These are phyloP conservation scores for Anolis carolinensis DNA, from an alignment of 2,113 vertebrate genomes.

Conservation along the genomic window DNA sequence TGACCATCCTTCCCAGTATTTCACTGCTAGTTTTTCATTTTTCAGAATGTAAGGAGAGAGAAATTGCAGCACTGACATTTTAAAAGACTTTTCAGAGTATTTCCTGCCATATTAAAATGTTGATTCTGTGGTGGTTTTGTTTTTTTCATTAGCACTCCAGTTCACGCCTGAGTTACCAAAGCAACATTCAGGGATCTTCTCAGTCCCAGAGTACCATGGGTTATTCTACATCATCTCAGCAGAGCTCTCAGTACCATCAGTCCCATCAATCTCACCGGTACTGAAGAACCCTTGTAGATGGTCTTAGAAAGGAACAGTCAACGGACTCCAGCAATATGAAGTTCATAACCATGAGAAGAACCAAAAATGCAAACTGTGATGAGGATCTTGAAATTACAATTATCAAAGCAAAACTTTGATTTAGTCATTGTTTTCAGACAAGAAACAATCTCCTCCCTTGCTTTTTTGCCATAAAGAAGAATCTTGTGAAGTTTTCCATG, in stretches of 20 bases:
- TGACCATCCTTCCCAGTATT: too few relatives aligned
- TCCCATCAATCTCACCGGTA: conserved; percentile 94
- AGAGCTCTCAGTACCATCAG: conserved; percentile 91
- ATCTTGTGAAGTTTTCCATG: conserved; percentile 71
- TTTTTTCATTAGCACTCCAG: conserved; percentile 85
- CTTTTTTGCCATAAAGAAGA: conserved; percentile 70
- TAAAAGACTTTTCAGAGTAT: not conserved
- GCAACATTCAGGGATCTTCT: conserved; percentile 93
- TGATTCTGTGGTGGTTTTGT: conserved; percentile 24
- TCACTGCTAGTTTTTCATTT: not conserved
- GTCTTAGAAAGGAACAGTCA: conserved; percentile 58
- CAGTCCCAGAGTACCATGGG: conserved; percentile 95
- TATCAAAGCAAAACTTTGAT: conserved; percentile 64
- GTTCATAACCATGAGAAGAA: conserved; percentile 75
- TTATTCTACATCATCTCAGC: conserved; percentile 93
- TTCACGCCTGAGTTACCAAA: conserved; percentile 98
- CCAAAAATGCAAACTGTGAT: conserved; percentile 76
- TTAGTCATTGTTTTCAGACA: conserved; percentile 48
- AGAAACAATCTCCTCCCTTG: conserved; percentile 12
- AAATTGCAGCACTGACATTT: not conserved
- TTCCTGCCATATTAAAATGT: not conserved
- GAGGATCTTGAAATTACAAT: conserved; percentile 50
- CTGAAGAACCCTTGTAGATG: conserved; percentile 74
- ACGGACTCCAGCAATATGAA: conserved; percentile 78
- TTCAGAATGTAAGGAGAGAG: not conserved